These are phyloP conservation scores for Fregetta grallaria DNA, from an alignment of 2,113 vertebrate genomes.

Conservation along the genomic window DNA sequence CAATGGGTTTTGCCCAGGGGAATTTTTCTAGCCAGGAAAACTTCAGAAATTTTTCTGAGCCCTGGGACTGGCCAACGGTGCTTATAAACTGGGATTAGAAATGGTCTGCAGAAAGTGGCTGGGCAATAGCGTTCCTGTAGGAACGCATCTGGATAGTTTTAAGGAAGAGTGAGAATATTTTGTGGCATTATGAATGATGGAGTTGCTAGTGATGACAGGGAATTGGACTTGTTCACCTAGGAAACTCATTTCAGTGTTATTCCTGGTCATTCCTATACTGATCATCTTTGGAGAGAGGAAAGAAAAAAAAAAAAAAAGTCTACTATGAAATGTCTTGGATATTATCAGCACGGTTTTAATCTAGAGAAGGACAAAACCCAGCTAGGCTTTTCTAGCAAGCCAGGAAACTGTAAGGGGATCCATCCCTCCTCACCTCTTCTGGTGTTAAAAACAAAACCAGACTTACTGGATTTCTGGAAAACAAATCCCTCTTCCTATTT, in stretches of 20 bases:
- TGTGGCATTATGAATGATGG: not conserved
- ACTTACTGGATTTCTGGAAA: not conserved
- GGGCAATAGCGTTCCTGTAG: not conserved
- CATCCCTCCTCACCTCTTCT: not conserved
- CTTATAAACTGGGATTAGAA: not conserved
- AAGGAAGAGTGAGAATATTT: not conserved
- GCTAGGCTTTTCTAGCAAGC: not conserved
- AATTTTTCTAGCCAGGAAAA: not conserved
- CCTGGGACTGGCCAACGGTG: not conserved
- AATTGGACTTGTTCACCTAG: not conserved
- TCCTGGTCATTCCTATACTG: not conserved
- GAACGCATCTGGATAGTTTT: not conserved
- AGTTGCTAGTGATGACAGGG: not conserved
- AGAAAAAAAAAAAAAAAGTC: too few species aligned
- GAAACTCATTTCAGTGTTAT: not conserved
- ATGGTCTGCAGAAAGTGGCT: not conserved
- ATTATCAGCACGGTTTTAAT: not conserved
- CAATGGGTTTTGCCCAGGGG: fast-evolving
- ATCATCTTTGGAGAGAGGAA: not conserved
- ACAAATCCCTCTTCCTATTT: not conserved
- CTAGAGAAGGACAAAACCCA: not conserved
- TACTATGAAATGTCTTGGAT: not conserved
- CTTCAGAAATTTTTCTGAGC: not conserved
- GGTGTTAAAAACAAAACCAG: not conserved
- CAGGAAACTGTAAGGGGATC: not conserved